Evolutionary conservation across 2,888 invertebrate species (phyloP).

Genomic region (Lycia hirtaria): DNA sequence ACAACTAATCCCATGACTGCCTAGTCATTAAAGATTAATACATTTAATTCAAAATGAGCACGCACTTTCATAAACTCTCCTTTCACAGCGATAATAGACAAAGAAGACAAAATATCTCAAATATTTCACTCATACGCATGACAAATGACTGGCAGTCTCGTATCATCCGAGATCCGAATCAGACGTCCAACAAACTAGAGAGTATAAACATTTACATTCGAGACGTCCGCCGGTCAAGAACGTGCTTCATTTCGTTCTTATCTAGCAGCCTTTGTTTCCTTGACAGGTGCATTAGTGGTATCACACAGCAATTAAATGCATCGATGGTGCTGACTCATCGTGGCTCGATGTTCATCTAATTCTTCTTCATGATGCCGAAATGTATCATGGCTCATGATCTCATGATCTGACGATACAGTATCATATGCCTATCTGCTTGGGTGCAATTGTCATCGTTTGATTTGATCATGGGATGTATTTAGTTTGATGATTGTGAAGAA

Average conservation of each 20-base stretch:
- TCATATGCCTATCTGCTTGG: slow-evolving; percentile 44
- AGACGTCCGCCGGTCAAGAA: slow-evolving; percentile 61
- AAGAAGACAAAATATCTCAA: slow-evolving; percentile 41
- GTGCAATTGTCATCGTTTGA: slow-evolving; percentile 44
- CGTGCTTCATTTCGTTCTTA: slow-evolving; percentile 81
- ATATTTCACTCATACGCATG: slow-evolving; percentile 57
- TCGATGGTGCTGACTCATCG: slow-evolving; percentile 72
- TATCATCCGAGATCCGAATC: slow-evolving; percentile 69
- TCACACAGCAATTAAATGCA: slow-evolving; percentile 84
- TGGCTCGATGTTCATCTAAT: slow-evolving; percentile 55
- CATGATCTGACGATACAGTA: slow-evolving; percentile 40
- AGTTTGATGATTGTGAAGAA: slow-evolving; percentile 58
- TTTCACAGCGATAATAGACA: slow-evolving; percentile 14
- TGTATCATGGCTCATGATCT: slow-evolving; percentile 26
- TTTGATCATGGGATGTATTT: slow-evolving; percentile 75
- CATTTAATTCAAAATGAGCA: not conserved
- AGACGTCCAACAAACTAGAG: slow-evolving; percentile 64
- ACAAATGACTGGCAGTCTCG: slow-evolving; percentile 81
- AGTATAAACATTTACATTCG: slow-evolving; percentile 85
- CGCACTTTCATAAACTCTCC: not conserved
- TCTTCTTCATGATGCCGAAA: slow-evolving; percentile 36
- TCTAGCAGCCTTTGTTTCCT: slow-evolving; percentile 81
- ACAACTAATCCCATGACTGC: no score
- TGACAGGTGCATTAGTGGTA: slow-evolving; percentile 85
- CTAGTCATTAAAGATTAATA: not conserved